Evolutionary conservation across 2,113 vertebrate species (phyloP).

Genomic region (Herpailurus yagouaroundi): DNA sequence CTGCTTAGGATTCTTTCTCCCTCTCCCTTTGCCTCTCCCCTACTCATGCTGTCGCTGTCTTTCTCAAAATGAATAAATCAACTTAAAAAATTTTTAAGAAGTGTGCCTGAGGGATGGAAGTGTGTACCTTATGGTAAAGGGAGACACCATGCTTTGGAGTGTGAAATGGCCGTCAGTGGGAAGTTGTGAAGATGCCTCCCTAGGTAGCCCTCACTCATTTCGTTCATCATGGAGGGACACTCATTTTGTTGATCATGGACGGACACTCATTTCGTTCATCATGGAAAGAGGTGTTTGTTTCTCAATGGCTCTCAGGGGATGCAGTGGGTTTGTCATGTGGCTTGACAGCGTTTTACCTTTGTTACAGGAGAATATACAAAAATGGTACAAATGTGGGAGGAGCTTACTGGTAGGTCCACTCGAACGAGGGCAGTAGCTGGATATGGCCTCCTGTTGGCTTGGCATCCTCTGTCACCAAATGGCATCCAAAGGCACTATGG

Average conservation of each 20-base stretch:
- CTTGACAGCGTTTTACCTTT: neutral
- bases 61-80: too few species aligned
- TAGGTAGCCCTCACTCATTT: too few species aligned
- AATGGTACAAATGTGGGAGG: neutral
- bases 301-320: neutral
- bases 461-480: neutral
- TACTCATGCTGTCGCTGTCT: too few species aligned
- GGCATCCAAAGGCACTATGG: neutral
- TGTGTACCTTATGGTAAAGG: neutral
- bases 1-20: too few species aligned
- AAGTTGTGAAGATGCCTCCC: neutral
- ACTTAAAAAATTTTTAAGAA: neutral
- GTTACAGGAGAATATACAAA: neutral
- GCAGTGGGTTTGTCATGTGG: neutral
- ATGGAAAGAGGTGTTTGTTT: neutral
- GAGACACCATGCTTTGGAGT: too few species aligned
- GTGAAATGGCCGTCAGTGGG: accelerated
- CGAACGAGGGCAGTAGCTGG: neutral
- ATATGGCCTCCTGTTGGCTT: neutral
- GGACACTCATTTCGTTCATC: neutral
- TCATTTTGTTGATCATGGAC: neutral
- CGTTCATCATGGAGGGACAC: neutral
- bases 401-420: neutral
- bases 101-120: too few species aligned
- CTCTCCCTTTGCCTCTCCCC: too few species aligned